A percentile compares a stretch with the other conserved stretches of the same genome.
Evolutionary conservation across 2,113 vertebrate genomes (phyloP).

Genomic region (Halcyon malimbica): DNA sequence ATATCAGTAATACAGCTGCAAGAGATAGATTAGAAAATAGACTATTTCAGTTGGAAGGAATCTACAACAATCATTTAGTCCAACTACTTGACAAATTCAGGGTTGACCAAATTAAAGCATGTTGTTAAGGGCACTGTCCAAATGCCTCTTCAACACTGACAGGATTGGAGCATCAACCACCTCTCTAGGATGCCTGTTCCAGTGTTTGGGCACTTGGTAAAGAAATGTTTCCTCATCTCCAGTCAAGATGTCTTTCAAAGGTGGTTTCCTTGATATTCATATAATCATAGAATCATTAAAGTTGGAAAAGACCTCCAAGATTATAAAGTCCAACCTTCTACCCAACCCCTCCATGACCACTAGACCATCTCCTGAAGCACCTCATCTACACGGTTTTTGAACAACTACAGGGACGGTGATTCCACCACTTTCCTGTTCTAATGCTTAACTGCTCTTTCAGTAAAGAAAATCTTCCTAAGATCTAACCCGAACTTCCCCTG

Average conservation of each 20-base stretch:
- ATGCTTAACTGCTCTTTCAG: no score
- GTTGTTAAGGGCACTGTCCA: background rate
- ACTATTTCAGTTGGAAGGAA: background rate
- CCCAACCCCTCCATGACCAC: no score
- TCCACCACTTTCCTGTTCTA: no score
- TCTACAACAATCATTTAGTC: background rate
- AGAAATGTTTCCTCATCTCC: background rate
- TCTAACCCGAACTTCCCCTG: no score
- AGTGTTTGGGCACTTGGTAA: background rate
- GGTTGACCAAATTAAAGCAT: background rate
- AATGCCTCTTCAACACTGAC: background rate
- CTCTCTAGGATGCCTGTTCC: background rate
- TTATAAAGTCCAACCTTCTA: no score
- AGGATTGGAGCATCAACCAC: background rate
- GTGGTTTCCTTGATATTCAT: background rate
- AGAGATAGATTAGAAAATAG: background rate
- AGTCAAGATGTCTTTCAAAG: background rate
- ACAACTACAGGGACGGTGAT: no score
- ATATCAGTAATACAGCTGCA: background rate
- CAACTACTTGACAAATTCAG: background rate
- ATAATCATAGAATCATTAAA: no score
- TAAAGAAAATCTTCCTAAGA: no score
- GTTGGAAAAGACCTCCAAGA: no score
- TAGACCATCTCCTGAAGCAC: no score
- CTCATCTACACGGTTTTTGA: no score